Conservation (phyloP, 2,888 invertebrate genomes). For the Spodoptera littoralis region DNA sequence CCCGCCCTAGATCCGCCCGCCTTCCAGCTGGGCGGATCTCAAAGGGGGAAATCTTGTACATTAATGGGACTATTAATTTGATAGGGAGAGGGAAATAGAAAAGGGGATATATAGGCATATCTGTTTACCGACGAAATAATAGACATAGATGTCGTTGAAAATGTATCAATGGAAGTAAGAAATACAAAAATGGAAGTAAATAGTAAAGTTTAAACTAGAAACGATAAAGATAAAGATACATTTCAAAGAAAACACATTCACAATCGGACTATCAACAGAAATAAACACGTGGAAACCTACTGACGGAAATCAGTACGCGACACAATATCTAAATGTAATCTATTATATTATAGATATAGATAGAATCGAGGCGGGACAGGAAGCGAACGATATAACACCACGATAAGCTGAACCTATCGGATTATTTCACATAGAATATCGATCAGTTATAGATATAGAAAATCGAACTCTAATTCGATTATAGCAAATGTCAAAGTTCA, state of each 20-base stretch:
- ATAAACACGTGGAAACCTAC: conserved; percentile 41
- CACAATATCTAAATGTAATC: conserved; percentile 53
- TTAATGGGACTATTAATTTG: conserved; percentile 47
- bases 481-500: conserved; percentile 75
- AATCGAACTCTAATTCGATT: conserved; percentile 75
- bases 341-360: conserved; percentile 43
- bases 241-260: conserved; percentile 31
- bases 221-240: not conserved
- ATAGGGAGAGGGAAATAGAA: conserved; percentile 28
- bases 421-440: conserved; percentile 69
- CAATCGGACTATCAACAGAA: conserved; percentile 31
- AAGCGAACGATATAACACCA: conserved; percentile 56
- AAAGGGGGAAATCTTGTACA: conserved; percentile 48
- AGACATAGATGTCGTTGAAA: not conserved
- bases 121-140: not conserved
- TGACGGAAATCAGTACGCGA: conserved; percentile 45
- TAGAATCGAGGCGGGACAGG: conserved; percentile 60
- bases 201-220: not conserved
- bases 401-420: conserved; percentile 65
- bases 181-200: not conserved
- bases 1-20: conserved; percentile 68
- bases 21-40: conserved; percentile 64
- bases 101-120: not conserved
- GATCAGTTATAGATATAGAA: conserved; percentile 61
- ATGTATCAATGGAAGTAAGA: not conserved